Evolutionary conservation across 2,113 vertebrate species (phyloP).

Genomic region (Enhydra lutris): DNA sequence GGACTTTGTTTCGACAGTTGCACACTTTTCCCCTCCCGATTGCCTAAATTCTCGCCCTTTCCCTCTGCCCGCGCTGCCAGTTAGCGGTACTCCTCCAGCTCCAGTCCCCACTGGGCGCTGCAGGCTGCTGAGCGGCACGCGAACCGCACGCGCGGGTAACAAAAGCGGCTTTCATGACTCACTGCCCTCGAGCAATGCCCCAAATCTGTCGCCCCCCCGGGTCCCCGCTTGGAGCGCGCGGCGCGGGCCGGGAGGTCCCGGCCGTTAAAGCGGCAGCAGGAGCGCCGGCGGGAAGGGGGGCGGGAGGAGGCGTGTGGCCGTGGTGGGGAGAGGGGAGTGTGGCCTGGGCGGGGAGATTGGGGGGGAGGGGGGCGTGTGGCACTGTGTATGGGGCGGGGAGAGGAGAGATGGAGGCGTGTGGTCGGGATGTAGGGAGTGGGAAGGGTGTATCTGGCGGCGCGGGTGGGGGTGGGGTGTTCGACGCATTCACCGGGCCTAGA

Average conservation of each 20-base stretch:
- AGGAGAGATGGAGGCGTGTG: neutral
- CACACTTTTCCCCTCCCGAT: neutral
- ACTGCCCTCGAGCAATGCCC: slow-evolving; percentile 80
- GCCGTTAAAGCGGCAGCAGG: slow-evolving; percentile 48
- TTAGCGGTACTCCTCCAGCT: neutral
- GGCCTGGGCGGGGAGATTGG: neutral
- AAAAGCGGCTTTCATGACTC: slow-evolving; percentile 86
- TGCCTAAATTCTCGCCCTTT: neutral
- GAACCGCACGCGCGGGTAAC: slow-evolving; percentile 86
- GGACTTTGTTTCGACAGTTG: neutral
- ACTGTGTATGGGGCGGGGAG: too few relatives aligned
- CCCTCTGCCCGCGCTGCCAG: neutral
- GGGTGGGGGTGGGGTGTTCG: neutral
- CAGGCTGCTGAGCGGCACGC: slow-evolving; percentile 81
- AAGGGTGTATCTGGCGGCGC: neutral
- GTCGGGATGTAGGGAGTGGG: neutral
- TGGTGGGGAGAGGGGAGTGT: neutral
- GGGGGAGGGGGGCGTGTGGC: neutral
- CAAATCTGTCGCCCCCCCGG: slow-evolving; percentile 73
- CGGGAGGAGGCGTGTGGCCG: neutral
- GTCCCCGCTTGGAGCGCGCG: slow-evolving; percentile 15
- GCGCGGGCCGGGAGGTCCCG: slow-evolving; percentile 17
- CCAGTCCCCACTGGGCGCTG: slow-evolving; percentile 50
- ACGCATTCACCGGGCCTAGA: neutral
- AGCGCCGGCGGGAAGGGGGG: neutral